Conservation (phyloP, 2,113 vertebrate genomes). For the Axis porcinus region DNA sequence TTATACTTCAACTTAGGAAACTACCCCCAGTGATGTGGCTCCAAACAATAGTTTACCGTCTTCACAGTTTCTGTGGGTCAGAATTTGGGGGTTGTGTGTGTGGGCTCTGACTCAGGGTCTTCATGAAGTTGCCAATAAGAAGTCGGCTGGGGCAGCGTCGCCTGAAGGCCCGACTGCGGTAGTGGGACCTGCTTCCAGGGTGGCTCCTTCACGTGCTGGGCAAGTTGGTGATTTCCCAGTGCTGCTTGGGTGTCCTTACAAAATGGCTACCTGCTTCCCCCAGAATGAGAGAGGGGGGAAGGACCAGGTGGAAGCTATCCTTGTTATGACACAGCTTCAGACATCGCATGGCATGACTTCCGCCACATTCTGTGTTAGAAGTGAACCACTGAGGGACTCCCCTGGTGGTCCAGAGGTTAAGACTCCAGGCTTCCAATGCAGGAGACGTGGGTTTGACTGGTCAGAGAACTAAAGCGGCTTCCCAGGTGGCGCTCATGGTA, state of each 20-base stretch:
- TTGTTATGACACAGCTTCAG: neutral
- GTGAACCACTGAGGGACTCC: neutral
- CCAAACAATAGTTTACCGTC: neutral
- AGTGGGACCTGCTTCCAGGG: neutral
- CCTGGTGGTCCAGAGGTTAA: neutral
- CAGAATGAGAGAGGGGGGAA: neutral
- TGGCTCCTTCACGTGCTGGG: fast-evolving
- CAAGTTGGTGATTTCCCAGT: neutral
- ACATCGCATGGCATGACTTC: neutral
- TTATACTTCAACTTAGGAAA: neutral
- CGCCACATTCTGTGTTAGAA: neutral
- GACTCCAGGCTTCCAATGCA: neutral
- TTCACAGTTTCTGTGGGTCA: neutral
- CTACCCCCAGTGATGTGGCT: neutral
- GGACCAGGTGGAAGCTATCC: neutral
- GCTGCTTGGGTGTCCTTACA: neutral
- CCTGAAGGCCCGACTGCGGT: neutral
- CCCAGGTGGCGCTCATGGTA: neutral
- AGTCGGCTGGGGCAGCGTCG: fast-evolving
- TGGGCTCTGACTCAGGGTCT: neutral
- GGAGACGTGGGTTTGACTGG: neutral
- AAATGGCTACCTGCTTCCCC: neutral
- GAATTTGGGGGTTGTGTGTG: fast-evolving
- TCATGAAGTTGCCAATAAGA: neutral
- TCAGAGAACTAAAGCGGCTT: neutral